A percentile compares a stretch with the other conserved stretches of the same genome.
Evolutionary conservation across 2,888 invertebrate species (phyloP).

Genomic region (Uropetala carovei): DNA sequence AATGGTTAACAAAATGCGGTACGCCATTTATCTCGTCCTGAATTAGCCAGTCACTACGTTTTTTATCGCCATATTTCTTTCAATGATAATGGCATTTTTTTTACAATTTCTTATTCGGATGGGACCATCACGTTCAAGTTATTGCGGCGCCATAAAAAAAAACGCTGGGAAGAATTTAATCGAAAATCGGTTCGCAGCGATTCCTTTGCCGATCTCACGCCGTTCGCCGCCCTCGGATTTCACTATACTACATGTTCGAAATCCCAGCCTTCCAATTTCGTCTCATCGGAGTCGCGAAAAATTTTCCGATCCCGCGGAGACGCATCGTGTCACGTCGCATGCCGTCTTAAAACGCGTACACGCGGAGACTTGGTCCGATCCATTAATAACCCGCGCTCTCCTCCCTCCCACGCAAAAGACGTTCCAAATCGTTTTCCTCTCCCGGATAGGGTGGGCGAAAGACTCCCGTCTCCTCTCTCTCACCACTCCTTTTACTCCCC

Average conservation of each 20-base stretch:
- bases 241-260: background rate
- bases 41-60: too few relatives aligned
- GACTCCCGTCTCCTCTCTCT: background rate
- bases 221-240: background rate
- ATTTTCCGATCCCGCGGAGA: background rate
- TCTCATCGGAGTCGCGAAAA: background rate
- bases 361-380: background rate
- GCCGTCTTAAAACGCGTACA: background rate
- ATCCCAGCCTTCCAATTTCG: background rate
- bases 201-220: too few relatives aligned
- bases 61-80: too few relatives aligned
- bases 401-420: background rate
- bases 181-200: too few relatives aligned
- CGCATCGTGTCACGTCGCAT: background rate
- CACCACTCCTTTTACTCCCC: background rate
- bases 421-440: constrained; percentile 7
- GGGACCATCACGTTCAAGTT: too few relatives aligned
- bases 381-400: background rate
- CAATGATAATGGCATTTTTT: too few relatives aligned
- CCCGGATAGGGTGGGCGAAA: background rate
- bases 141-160: too few relatives aligned
- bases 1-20: too few relatives aligned
- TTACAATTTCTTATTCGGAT: too few relatives aligned
- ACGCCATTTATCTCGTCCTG: too few relatives aligned
- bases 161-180: too few relatives aligned